Base-by-base conservation (phyloP, 1,140 invertebrate species). In the Agrypnia vestita region DNA sequence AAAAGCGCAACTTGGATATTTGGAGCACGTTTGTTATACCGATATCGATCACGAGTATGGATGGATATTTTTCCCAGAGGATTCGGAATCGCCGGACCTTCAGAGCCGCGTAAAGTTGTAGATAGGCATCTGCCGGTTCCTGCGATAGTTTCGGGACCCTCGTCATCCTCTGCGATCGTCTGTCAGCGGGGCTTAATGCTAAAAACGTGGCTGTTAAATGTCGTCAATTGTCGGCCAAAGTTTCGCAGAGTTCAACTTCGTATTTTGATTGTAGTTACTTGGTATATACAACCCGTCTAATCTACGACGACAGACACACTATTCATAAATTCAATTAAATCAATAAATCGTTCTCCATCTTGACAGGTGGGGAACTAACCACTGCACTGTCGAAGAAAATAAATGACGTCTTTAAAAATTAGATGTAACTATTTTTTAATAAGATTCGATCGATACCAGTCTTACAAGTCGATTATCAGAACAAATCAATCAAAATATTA, bases 171-270 rank as follows among this genome's bases (percentile, higher is more conserved):
- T 11, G 25, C 56, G 59, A 76, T 64, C 74, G 44, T 25, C 55
- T 64, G 74, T 76, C 56, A 47, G 13, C 25, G 44, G 19, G 25
- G 74, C 56, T 76, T 76, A 76, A 76, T 76, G 56, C 59, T 76
- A 49, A 64, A 76, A 64, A 62, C 74, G 74, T 76, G 25, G 25
- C 25, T 35, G 74, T 64, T 64, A 21, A 69, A 47, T 47, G 44
- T 69, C 64, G 64, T 47, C 64, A 69, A 47, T 69, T 69, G 64
- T 69, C 64, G 61, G n/a, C 11, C 61, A 43, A 35, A 25, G 25
- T 62, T 13, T 62, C n/a, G 1, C 6, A 35, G 25, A 3, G 25
- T 21, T 35, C 35, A 13, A 25, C 25, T 35, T 35, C 61, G 12
- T 62, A 8, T 25, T 43, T 4, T 9, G 61, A 62, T 12, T 43